These are phyloP conservation scores for Variabilichromis moorii DNA, from an alignment of 2,113 vertebrate genomes.

Conservation along the genomic window DNA sequence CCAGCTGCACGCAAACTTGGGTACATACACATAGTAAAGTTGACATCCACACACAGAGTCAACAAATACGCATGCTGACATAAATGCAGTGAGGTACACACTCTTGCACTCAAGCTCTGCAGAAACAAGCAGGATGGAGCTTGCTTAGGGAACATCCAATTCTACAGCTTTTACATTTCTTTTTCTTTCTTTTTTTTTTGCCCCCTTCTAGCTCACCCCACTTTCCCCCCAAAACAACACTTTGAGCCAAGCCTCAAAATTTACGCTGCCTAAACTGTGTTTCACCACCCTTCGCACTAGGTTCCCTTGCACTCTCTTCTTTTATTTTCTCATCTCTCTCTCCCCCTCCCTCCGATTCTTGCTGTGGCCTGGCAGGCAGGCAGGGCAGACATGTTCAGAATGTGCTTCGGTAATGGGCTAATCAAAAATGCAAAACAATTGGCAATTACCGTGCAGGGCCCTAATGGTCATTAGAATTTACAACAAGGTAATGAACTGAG, in stretches of 20 bases:
- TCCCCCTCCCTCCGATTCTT: slow-evolving; percentile 16
- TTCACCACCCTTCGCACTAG: not conserved
- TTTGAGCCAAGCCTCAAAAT: slow-evolving; percentile 20
- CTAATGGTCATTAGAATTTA: slow-evolving; percentile 99
- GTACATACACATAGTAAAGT: slow-evolving; percentile 22
- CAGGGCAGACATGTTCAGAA: slow-evolving; percentile 77
- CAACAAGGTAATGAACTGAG: slow-evolving; percentile 99
- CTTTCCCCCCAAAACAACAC: slow-evolving; percentile 2
- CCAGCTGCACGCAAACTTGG: slow-evolving; percentile 47
- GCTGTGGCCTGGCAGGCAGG: slow-evolving; percentile 80
- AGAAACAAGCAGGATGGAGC: slow-evolving; percentile 7
- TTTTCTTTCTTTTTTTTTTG: not conserved
- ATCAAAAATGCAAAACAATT: slow-evolving; percentile 99
- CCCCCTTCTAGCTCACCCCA: not conserved
- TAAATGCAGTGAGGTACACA: slow-evolving; percentile 46
- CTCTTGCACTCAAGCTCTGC: slow-evolving; percentile 51
- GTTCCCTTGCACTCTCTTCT: not conserved
- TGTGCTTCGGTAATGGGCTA: slow-evolving; percentile 98
- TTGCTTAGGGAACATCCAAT: slow-evolving; percentile 35
- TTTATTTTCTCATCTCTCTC: slow-evolving; percentile 4
- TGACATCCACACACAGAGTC: slow-evolving; percentile 14
- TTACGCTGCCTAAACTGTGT: not conserved
- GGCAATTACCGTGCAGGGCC: slow-evolving; percentile 86
- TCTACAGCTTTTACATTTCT: not conserved
- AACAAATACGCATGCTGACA: slow-evolving; percentile 49